Percentiles rank a stretch among this genome's conserved stretches.
phyloP scores from a whole-genome alignment of 1,140 invertebrate species.

The Cydia splendana region DNA sequence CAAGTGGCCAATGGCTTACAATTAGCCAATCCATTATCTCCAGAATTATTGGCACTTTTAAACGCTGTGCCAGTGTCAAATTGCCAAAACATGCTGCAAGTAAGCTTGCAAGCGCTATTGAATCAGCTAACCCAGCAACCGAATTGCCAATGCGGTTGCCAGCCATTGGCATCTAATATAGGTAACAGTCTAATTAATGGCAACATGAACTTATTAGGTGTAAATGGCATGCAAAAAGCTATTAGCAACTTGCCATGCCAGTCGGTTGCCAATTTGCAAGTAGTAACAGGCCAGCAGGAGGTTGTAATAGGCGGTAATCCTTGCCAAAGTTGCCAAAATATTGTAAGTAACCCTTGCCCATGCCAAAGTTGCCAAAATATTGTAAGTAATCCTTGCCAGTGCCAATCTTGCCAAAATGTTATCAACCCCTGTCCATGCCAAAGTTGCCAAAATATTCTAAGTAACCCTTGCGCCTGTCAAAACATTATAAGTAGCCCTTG shows the following conservation, averaged over 20 bases:
- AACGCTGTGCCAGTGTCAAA: background rate
- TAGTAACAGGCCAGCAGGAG: background rate
- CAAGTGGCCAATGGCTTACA: conserved; percentile 1
- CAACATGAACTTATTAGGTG: background rate
- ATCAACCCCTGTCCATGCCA: background rate
- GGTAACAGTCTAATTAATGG: background rate
- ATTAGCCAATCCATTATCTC: conserved; percentile 5
- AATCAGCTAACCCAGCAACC: background rate
- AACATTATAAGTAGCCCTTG: background rate
- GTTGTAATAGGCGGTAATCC: background rate
- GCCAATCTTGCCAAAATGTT: background rate
- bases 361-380: background rate
- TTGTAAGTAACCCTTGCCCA: background rate
- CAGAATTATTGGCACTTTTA: background rate
- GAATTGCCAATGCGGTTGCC: conserved; percentile 21
- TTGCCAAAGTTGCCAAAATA: background rate
- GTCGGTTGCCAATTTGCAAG: background rate
- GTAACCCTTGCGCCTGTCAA: background rate
- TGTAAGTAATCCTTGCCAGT: background rate
- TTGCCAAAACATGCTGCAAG: conserved; percentile 4
- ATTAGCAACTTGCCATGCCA: conserved; percentile 10
- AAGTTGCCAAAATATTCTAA: background rate
- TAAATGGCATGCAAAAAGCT: conserved; percentile 2
- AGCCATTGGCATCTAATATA: background rate
- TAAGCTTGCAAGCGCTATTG: conserved; percentile 10